Conservation (phyloP, 2,888 invertebrate species). For the Cerastoderma edule region DNA sequence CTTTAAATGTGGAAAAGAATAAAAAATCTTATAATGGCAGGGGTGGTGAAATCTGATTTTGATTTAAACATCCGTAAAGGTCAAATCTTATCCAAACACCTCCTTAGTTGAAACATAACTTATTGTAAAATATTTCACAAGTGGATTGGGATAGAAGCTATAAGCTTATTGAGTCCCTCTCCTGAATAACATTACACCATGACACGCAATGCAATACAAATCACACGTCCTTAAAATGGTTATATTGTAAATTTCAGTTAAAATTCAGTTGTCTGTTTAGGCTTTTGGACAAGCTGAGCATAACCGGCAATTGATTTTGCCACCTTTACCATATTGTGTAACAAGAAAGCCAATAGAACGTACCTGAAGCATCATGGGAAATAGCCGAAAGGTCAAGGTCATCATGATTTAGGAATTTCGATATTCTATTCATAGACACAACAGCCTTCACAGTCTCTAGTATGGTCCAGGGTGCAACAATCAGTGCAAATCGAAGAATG, state of each 20-base stretch:
- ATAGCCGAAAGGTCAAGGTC: constrained; percentile 63
- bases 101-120: too few relatives aligned
- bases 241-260: neutral
- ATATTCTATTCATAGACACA: constrained; percentile 60
- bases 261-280: neutral
- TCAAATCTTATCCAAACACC: too few relatives aligned
- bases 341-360: neutral
- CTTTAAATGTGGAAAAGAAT: too few relatives aligned
- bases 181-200: too few relatives aligned
- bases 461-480: constrained; percentile 98
- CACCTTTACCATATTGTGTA: neutral
- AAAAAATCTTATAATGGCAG: too few relatives aligned
- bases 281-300: neutral
- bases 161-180: too few relatives aligned
- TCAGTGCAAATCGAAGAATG: constrained; percentile 90
- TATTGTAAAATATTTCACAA: too few relatives aligned
- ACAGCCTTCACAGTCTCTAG: constrained; percentile 58
- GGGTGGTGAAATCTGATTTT: too few relatives aligned
- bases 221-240: neutral
- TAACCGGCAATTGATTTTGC: neutral
- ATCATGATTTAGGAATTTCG: constrained; percentile 59
- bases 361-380: constrained; percentile 30
- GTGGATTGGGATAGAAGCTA: too few relatives aligned
- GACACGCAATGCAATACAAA: neutral
- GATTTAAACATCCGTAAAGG: too few relatives aligned